Evolutionary conservation across 2,888 invertebrate genomes (phyloP).

Genomic region (Papilio protenor): DNA sequence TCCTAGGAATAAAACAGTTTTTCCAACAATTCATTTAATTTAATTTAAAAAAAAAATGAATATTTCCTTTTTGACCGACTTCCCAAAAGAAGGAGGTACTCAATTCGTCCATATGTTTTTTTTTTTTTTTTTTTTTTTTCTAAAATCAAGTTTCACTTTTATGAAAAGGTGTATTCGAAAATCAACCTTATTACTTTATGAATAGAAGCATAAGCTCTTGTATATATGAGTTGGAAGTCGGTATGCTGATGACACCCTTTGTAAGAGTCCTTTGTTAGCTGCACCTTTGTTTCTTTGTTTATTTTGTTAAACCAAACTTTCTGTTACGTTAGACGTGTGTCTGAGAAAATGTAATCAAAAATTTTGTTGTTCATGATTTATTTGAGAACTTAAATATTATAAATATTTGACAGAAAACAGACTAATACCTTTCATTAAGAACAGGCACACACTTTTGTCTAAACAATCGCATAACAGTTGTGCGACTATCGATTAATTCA

Average conservation of each 20-base stretch:
- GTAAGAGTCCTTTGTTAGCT: conserved; percentile 31
- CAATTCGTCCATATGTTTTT: no score
- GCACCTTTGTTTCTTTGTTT: conserved; percentile 36
- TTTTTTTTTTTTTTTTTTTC: neutral
- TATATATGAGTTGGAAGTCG: neutral
- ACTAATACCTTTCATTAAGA: no score
- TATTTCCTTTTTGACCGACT: no score
- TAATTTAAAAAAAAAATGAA: neutral
- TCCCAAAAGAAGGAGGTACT: no score
- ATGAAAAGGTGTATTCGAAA: neutral
- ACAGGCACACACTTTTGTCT: no score
- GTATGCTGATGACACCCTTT: conserved; percentile 38
- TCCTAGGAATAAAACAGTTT: neutral
- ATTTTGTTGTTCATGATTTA: neutral
- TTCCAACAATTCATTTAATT: neutral
- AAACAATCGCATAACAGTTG: no score
- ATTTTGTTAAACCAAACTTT: conserved; percentile 28
- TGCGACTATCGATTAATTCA: no score
- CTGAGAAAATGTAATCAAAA: neutral
- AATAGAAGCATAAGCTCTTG: neutral
- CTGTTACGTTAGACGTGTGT: conserved; percentile 7
- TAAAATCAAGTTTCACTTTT: neutral
- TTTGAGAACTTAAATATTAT: neutral
- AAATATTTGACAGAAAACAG: no score
- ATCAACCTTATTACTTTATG: neutral